Base-by-base conservation (phyloP, 2,888 invertebrate genomes). In the Cerastis rubricosa region DNA sequence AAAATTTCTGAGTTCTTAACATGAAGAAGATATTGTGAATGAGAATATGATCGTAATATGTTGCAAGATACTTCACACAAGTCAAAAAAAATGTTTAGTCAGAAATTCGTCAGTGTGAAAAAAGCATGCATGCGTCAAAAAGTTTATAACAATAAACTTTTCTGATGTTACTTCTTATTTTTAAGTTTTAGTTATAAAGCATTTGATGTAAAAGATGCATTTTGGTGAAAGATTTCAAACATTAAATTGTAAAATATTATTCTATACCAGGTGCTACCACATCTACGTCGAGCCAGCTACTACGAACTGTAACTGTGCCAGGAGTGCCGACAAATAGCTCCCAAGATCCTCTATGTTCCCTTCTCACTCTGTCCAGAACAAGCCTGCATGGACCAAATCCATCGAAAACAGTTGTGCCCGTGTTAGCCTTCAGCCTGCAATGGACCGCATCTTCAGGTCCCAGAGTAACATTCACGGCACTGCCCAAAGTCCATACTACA, bases 301-400 rank as follows among this genome's bases (percentile, higher is more conserved):
- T 83, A 11, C 89, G 84, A 29, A 92, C 86, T 8, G 93, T 51
- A 47, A 96, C 90, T 59, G 85, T 88, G 25, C 93, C 95, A 0
- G 90, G 83, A 9, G 88, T 35, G 0, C 90, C 94, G 3, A 93
- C 85, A 1, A 81, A 76, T 86, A 94, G 88, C 29, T 35, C 91
- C 96, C 96, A 96, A 0, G 51, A 19, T 0, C 96, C 96, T 1
- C 49, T 51, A 71, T 95, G 93, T 7, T 90, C 87, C 0, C 19
- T 25, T 1, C 87, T 89, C 0, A 91, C 94, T 71, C 91, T 90
- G 9, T 91, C 89, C 22, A 95, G 25, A 0, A 71, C 79, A 19
- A 96, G 81, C 54, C 78, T 86, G 83, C 96, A 96, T 72, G 85
- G 90, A 7, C 95, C 95, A 64, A 95, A 95, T 57, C 90, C 90